Conservation (phyloP, 2,113 vertebrate genomes). For the Sapayoa aenigma region DNA sequence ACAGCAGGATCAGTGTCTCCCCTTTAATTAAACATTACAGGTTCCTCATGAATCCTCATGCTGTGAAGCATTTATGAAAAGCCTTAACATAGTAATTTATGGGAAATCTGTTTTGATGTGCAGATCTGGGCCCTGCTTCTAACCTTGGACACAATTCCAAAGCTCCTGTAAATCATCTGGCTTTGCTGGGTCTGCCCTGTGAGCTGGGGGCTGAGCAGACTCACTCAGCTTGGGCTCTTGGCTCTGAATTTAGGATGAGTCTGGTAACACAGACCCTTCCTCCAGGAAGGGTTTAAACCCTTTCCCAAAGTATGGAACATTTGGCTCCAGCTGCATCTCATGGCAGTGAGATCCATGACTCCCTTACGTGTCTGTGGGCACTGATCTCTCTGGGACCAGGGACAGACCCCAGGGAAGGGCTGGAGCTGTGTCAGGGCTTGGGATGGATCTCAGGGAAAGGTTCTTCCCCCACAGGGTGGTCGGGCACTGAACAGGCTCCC, state of each 20-base stretch:
- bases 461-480: not conserved
- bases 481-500: not conserved
- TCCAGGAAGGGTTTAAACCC: not conserved
- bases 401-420: not conserved
- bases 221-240: not conserved
- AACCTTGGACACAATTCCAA: not conserved
- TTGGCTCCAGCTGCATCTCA: not conserved
- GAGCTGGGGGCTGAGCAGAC: not conserved
- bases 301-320: not conserved
- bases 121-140: not conserved
- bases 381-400: not conserved
- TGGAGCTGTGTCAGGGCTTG: not conserved
- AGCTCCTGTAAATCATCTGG: not conserved
- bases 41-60: not conserved
- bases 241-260: not conserved
- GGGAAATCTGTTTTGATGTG: constrained; percentile 34
- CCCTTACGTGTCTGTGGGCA: rapidly evolving
- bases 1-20: not conserved
- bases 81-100: not conserved
- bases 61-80: not conserved
- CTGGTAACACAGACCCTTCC: not conserved
- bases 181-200: not conserved
- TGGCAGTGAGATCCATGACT: rapidly evolving
- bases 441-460: not conserved
- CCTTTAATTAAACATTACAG: constrained; percentile 34